Conservation (phyloP, 2,888 invertebrate genomes). For the Euplexia lucipara region DNA sequence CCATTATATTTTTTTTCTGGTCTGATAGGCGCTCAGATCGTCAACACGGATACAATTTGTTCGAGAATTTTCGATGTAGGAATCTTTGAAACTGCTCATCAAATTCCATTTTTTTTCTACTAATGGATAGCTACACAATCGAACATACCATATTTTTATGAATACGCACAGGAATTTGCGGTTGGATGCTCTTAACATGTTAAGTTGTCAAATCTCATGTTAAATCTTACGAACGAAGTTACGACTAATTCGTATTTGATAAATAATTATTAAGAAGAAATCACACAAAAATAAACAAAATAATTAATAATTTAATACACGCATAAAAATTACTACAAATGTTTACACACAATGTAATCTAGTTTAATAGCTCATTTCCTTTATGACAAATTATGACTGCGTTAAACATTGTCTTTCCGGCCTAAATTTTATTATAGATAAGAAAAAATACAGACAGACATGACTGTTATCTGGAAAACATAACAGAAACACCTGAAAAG, state of each 20-base stretch:
- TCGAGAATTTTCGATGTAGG: too few species aligned
- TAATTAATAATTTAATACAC: too few species aligned
- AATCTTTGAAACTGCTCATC: too few species aligned
- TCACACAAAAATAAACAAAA: background rate
- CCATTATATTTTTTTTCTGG: too few species aligned
- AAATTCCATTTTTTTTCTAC: too few species aligned
- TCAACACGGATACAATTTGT: too few species aligned
- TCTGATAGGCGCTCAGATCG: too few species aligned
- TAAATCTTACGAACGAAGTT: too few species aligned
- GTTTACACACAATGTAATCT: background rate
- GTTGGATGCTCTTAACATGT: too few species aligned
- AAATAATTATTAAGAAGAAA: background rate
- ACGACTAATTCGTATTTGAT: background rate
- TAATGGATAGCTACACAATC: too few species aligned
- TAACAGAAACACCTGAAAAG: constrained; percentile 18
- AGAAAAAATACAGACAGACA: background rate
- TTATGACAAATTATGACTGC: background rate
- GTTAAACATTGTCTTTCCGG: constrained; percentile 11
- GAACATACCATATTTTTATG: too few species aligned
- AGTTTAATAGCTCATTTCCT: constrained; percentile 21
- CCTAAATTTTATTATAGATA: constrained; percentile 6
- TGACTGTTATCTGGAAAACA: background rate
- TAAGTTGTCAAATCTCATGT: background rate
- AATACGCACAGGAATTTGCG: too few species aligned
- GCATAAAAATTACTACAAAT: background rate